phyloP scores from a whole-genome alignment of 2,797 vertebrate genomes.

The Dallia pectoralis region DNA sequence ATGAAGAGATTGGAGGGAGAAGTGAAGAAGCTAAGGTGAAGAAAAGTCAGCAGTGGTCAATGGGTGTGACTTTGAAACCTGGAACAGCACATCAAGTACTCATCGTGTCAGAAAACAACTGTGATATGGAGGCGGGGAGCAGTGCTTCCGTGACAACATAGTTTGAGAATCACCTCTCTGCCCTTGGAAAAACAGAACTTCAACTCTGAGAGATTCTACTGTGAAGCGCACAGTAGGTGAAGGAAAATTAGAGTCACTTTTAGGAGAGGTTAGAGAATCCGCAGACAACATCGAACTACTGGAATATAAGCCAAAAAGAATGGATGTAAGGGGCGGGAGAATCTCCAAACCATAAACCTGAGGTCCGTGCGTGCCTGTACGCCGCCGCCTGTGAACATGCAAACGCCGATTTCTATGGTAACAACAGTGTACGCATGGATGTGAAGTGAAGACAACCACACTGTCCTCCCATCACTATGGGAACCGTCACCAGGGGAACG shows the following conservation, averaged over 20 bases:
- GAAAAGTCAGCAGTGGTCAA: conserved; percentile 27
- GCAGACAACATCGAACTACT: conserved; percentile 20
- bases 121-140: conserved; percentile 7
- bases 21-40: conserved; percentile 8
- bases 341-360: too few relatives aligned
- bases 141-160: neutral
- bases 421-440: conserved; percentile 48
- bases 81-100: neutral
- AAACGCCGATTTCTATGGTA: conserved; percentile 25
- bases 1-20: conserved; percentile 17
- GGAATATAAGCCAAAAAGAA: accelerated
- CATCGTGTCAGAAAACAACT: conserved; percentile 36
- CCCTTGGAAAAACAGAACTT: conserved; percentile 46
- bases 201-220: conserved; percentile 45
- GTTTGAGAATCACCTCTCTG: conserved; percentile 39
- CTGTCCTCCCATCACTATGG: conserved; percentile 67
- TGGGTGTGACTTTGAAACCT: conserved; percentile 19
- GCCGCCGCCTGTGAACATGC: conserved; percentile 10
- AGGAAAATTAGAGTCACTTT: conserved; percentile 55
- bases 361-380: too few relatives aligned
- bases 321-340: conserved; percentile 42
- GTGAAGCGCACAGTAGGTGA: conserved; percentile 48
- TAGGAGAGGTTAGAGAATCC: conserved; percentile 49
- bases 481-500: conserved; percentile 74
- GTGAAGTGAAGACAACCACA: conserved; percentile 58